Percentiles rank a stretch among this genome's conserved stretches.
Evolutionary conservation across 1,140 invertebrate genomes (phyloP).

Genomic region (Drosophila azteca): DNA sequence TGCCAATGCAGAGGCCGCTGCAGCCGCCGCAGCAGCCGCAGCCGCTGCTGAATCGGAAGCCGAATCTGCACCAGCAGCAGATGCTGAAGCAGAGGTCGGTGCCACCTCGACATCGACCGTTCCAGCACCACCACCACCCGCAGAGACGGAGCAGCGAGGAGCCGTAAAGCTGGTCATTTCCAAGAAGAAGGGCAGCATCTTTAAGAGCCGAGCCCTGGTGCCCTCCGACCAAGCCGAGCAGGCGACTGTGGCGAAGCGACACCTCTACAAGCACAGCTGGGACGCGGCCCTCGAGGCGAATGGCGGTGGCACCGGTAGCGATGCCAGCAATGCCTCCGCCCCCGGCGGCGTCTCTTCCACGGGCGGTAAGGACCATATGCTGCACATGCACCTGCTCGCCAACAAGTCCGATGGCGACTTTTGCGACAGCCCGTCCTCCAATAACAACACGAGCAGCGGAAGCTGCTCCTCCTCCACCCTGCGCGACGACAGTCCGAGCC

Average conservation of each 20-base stretch:
- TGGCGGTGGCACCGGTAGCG: conserved; percentile 65
- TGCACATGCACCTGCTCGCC: conserved; percentile 22
- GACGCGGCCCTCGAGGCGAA: conserved; percentile 86
- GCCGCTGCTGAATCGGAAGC: conserved; percentile 58
- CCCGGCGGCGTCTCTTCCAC: conserved; percentile 18
- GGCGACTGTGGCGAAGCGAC: conserved; percentile 90
- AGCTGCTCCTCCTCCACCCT: conserved; percentile 50
- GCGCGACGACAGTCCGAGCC: conserved; percentile 67
- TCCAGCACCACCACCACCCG: not conserved
- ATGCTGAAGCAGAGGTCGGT: conserved; percentile 5
- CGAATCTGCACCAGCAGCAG: conserved; percentile 76
- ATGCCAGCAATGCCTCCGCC: conserved; percentile 71
- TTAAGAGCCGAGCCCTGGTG: conserved; percentile 91
- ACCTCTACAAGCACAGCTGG: conserved; percentile 95
- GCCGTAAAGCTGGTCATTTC: conserved; percentile 87
- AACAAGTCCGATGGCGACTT: conserved; percentile 60
- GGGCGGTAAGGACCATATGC: conserved; percentile 49
- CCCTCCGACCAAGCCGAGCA: conserved; percentile 86
- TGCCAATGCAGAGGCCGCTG: conserved; percentile 50
- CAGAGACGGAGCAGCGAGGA: conserved; percentile 74
- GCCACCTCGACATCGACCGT: conserved; percentile 78
- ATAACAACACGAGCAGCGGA: conserved; percentile 61
- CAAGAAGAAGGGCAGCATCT: conserved; percentile 94
- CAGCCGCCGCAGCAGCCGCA: conserved; percentile 25
- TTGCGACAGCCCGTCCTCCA: conserved; percentile 74